Evolutionary conservation across 2,113 vertebrate genomes (phyloP).

Genomic region (Emydura subglobosa): DNA sequence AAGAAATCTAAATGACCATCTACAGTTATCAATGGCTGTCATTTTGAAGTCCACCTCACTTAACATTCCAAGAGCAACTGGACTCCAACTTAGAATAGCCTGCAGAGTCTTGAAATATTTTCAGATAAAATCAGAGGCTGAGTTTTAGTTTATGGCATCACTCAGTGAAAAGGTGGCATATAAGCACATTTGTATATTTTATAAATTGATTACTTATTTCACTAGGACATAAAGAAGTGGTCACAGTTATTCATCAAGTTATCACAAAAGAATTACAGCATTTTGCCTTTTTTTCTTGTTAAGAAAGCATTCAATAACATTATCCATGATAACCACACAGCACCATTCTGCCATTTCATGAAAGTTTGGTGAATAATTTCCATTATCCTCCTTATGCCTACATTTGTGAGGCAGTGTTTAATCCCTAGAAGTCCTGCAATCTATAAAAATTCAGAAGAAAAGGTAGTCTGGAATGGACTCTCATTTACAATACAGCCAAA

Average conservation of each 20-base stretch:
- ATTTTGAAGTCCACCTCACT: not conserved
- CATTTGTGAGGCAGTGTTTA: not conserved
- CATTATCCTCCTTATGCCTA: not conserved
- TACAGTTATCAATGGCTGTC: not conserved
- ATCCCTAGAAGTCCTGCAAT: not conserved
- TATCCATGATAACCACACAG: not conserved
- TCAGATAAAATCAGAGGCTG: not conserved
- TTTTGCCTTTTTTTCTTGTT: not conserved
- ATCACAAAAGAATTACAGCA: not conserved
- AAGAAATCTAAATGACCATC: not conserved
- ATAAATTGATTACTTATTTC: not conserved
- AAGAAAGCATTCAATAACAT: not conserved
- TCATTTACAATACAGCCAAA: not conserved
- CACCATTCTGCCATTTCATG: not conserved
- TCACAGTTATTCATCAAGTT: not conserved
- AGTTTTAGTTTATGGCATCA: not conserved
- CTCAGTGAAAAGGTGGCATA: not conserved
- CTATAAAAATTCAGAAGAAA: not conserved
- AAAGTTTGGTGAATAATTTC: not conserved
- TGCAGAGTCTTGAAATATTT: not conserved
- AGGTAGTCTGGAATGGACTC: fast-evolving
- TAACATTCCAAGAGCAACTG: not conserved
- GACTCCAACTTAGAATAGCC: not conserved
- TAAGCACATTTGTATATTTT: not conserved
- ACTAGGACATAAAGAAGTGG: not conserved